phyloP scores from a whole-genome alignment of 30 jellyfish, hydroid and myxozoan genomes.

The Aurelia aurita region DNA sequence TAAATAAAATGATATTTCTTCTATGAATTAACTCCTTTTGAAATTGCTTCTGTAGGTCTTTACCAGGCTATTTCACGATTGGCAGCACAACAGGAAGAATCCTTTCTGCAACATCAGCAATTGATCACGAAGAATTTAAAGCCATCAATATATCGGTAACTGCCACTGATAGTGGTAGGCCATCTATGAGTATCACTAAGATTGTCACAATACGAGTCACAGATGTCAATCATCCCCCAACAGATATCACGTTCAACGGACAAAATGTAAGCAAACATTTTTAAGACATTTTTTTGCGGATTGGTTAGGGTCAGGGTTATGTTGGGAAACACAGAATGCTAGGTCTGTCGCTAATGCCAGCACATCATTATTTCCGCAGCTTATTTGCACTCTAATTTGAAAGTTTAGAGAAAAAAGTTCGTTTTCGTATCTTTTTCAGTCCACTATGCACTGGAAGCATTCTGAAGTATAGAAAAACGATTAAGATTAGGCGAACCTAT shows the following conservation, averaged over 20 bases:
- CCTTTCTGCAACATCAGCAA: constrained; percentile 32
- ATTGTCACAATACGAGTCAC: constrained; percentile 60
- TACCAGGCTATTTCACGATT: constrained; percentile 49
- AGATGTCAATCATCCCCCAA: constrained; percentile 84
- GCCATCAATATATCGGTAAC: constrained; percentile 46
- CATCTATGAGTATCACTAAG: constrained; percentile 42
- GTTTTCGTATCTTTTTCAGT: too few relatives aligned
- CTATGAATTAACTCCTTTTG: too few relatives aligned
- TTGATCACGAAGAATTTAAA: constrained; percentile 60
- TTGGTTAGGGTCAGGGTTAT: too few relatives aligned
- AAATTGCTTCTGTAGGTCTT: neutral
- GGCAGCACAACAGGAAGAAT: constrained; percentile 60
- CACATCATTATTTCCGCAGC: too few relatives aligned
- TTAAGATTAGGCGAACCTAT: too few relatives aligned
- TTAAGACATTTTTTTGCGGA: neutral
- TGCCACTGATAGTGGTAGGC: constrained; percentile 82
- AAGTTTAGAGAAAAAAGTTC: too few relatives aligned
- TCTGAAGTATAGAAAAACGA: too few relatives aligned
- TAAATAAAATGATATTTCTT: too few relatives aligned
- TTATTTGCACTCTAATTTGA: too few relatives aligned
- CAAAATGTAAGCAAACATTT: constrained; percentile 16
- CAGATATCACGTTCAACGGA: constrained; percentile 61
- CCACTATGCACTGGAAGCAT: too few relatives aligned
- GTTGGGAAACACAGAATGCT: too few relatives aligned
- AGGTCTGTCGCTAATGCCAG: too few relatives aligned